phyloP scores from a whole-genome alignment of 2,113 vertebrate species.

The Pipra filicauda region DNA sequence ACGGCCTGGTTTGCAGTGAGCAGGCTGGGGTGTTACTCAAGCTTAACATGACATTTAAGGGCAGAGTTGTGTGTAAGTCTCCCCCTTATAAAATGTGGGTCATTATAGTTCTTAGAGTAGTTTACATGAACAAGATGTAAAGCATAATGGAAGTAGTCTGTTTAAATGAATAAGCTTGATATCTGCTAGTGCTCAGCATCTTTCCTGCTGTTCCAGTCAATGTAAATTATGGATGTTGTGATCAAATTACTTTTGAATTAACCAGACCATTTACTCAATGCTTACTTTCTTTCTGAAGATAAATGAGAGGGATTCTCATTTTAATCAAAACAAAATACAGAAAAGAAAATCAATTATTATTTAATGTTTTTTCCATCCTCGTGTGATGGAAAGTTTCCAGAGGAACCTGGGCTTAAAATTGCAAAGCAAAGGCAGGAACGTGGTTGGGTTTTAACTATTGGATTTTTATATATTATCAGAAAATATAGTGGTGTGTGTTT shows the following conservation, averaged over 20 bases:
- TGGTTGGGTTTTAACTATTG: not conserved
- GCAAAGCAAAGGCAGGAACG: not conserved
- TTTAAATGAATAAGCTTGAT: not conserved
- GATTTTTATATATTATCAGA: not conserved
- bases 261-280: slow-evolving; percentile 30
- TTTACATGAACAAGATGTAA: not conserved
- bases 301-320: slow-evolving; percentile 33
- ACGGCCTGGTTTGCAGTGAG: not conserved
- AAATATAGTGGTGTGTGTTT: not conserved
- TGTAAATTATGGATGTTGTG: slow-evolving; percentile 41
- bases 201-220: slow-evolving; percentile 11
- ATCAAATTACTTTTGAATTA: slow-evolving; percentile 57
- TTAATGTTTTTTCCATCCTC: slow-evolving; percentile 32
- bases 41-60: not conserved
- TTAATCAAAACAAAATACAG: slow-evolving; percentile 48
- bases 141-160: not conserved
- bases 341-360: slow-evolving; percentile 49
- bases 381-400: slow-evolving; percentile 10
- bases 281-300: slow-evolving; percentile 27
- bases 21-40: not conserved
- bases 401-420: not conserved
- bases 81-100: not conserved
- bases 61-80: not conserved
- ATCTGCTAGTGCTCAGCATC: not conserved
- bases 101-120: not conserved